These are phyloP conservation scores for Halictus quadricinctus DNA, from an alignment of 2,888 invertebrate genomes.

Conservation along the genomic window DNA sequence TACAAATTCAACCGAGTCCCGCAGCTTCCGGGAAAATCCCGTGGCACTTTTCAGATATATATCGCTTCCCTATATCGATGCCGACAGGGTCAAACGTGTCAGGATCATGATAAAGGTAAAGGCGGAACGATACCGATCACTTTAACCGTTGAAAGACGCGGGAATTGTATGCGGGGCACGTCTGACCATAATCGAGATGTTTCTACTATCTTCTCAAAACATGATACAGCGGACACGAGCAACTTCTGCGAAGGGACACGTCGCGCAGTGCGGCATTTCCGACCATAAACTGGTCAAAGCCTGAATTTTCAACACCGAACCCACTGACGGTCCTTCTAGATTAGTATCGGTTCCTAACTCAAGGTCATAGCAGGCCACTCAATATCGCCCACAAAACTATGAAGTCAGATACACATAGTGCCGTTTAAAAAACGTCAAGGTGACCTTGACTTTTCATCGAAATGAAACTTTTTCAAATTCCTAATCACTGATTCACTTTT, in stretches of 20 bases:
- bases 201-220: conserved; percentile 48
- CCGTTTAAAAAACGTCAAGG: too few relatives aligned
- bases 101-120: conserved; percentile 47
- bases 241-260: conserved; percentile 29
- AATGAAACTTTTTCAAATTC: too few relatives aligned
- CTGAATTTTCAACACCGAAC: background rate
- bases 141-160: conserved; percentile 37
- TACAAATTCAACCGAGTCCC: conserved; percentile 44
- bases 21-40: conserved; percentile 35
- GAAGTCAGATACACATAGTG: too few relatives aligned
- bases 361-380: background rate
- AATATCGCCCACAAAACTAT: too few relatives aligned
- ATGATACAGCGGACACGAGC: conserved; percentile 27
- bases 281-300: background rate
- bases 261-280: background rate
- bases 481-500: too few relatives aligned
- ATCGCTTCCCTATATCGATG: conserved; percentile 8
- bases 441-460: too few relatives aligned
- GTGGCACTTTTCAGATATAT: conserved; percentile 39
- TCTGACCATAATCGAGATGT: conserved; percentile 62
- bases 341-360: background rate
- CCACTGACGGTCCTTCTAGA: background rate
- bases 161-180: conserved; percentile 47
- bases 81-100: conserved; percentile 38
- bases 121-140: conserved; percentile 40